phyloP scores from a whole-genome alignment of 92 coral and sea anemone species.

The Galaxea fascicularis region DNA sequence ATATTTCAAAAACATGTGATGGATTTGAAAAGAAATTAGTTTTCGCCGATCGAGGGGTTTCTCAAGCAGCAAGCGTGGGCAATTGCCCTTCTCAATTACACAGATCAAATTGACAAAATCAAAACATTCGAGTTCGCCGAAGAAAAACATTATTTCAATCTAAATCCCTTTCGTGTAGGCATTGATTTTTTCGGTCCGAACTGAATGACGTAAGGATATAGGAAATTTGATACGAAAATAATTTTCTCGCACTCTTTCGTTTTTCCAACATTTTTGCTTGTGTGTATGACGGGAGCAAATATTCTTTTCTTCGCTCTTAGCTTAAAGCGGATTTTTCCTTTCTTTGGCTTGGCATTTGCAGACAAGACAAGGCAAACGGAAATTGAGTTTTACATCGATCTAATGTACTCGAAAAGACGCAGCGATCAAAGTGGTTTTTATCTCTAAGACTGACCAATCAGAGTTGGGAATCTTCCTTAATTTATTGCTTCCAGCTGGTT shows the following conservation, averaged over 20 bases:
- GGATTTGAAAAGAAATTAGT: not conserved
- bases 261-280: not conserved
- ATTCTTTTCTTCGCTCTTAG: not conserved
- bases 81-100: not conserved
- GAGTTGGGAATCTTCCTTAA: no score
- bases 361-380: slow-evolving; percentile 18
- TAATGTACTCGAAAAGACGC: slow-evolving; percentile 6
- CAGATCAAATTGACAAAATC: not conserved
- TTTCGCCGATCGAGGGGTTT: not conserved
- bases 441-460: slow-evolving; percentile 28
- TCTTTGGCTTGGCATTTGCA: not conserved
- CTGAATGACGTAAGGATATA: not conserved
- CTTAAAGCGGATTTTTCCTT: not conserved
- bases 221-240: not conserved
- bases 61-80: not conserved
- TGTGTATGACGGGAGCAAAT: not conserved
- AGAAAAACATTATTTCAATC: not conserved
- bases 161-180: not conserved
- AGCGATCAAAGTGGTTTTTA: slow-evolving; percentile 35
- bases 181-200: not conserved
- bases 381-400: slow-evolving; percentile 6
- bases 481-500: slow-evolving; percentile 36
- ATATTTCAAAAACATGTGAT: not conserved
- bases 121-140: not conserved
- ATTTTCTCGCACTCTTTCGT: not conserved